phyloP scores from a whole-genome alignment of 2,113 vertebrate genomes.

The Otus sunia region DNA sequence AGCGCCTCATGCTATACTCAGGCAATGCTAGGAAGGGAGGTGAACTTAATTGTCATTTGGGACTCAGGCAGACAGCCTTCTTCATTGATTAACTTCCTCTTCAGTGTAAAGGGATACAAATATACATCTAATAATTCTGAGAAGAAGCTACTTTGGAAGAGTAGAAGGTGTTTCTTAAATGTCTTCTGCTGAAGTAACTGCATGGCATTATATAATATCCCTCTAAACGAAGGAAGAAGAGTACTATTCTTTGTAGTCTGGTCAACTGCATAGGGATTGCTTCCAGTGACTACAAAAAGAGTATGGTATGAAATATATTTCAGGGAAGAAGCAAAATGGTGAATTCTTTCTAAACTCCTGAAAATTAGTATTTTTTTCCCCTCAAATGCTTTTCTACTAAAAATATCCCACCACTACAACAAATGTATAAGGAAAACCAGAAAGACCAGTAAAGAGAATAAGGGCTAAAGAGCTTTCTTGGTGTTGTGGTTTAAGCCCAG shows the following conservation, averaged over 20 bases:
- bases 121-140: not conserved
- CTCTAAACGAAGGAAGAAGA: not conserved
- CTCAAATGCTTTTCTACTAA: not conserved
- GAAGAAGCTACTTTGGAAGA: not conserved
- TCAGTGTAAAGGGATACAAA: not conserved
- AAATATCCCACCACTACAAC: not conserved
- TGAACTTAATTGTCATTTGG: not conserved
- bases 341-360: not conserved
- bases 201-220: not conserved
- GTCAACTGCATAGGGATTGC: not conserved
- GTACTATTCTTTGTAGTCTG: not conserved
- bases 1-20: accelerated
- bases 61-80: not conserved
- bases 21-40: not conserved
- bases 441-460: not conserved
- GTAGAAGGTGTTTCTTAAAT: not conserved
- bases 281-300: not conserved
- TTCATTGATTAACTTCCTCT: not conserved
- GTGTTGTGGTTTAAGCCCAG: too few relatives aligned
- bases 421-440: not conserved
- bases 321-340: not conserved
- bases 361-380: not conserved
- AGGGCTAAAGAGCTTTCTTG: not conserved
- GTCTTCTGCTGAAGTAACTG: not conserved
- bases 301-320: not conserved